Evolutionary conservation across 2,888 invertebrate genomes (phyloP), one percentile per base, ranked within the genome.

Genomic region (Andricus quercusramuli): DNA sequence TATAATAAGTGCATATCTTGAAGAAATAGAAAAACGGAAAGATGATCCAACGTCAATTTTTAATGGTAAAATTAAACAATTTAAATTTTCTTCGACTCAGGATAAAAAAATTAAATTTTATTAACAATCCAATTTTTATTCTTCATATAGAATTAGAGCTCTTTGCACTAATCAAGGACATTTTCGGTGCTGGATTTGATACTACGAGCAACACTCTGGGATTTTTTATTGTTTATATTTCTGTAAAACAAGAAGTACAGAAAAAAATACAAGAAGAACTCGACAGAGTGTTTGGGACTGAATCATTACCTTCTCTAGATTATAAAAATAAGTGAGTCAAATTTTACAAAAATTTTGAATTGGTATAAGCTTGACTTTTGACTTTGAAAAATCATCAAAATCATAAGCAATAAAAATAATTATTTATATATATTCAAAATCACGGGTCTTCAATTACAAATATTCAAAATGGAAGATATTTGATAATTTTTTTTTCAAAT

Each of bases 161-260:
- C 70, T 91, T 97, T 79, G 96, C 96, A 0, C 94, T 96, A 86
- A 96, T 97, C 85, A 94, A 97, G 94, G 97, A 97, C 88, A 95
- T 97, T 94, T 97, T 97, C 88, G 95, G 97, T 93, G 97, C 97
- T 41, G 97, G 97, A 1, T 96, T 97, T 0, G 97, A 97, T 93
- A 97, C 97, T 0, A 97, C 97, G 0, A 96, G 95, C 80, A 97
- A 97, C 89, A 95, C 95, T 68, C 93, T 97, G 89, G 96, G 96
- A 64, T 97, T 97, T 89, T 94, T 95, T 77, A 96, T 97, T 85
- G 94, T 96, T 84, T 96, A 97, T 88, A 90, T 97, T 86, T 94
- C 96, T 6, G 93, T 95, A 47, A 94, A 96, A 85, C 96, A 95
- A 47, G 94, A 95, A 3, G 94, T 96, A 0, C 97, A 97, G 89